Evolutionary conservation across 1,140 invertebrate species (phyloP).

Genomic region (Trichoplusia ni): DNA sequence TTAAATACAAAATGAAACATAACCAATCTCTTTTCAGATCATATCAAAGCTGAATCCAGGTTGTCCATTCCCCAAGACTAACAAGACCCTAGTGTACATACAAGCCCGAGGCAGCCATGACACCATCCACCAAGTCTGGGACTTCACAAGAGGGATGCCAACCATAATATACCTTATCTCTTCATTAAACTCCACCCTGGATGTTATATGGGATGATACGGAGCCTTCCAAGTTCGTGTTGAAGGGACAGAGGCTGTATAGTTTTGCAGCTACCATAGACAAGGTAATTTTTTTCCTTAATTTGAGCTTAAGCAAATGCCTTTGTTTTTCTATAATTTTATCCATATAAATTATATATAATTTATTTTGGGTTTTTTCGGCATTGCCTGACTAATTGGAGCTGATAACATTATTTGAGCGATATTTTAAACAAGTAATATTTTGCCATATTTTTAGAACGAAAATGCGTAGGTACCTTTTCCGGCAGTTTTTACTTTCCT

Average conservation of each 20-base stretch:
- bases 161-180: slow-evolving; percentile 80
- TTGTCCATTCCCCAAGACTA: slow-evolving; percentile 50
- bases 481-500: no score
- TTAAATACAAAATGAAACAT: no score
- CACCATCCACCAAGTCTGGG: slow-evolving; percentile 84
- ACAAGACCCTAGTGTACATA: slow-evolving; percentile 79
- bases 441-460: no score
- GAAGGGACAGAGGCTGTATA: slow-evolving; percentile 76
- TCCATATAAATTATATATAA: no score
- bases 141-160: slow-evolving; percentile 80
- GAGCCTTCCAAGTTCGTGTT: slow-evolving; percentile 68
- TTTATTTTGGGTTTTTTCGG: no score
- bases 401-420: no score
- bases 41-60: slow-evolving; percentile 63
- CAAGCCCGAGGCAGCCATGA: slow-evolving; percentile 79
- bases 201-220: slow-evolving; percentile 75
- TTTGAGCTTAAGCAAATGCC: not conserved
- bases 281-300: slow-evolving; percentile 70
- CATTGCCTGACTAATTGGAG: no score
- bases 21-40: slow-evolving; percentile 57
- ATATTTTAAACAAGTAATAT: no score
- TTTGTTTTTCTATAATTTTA: not conserved
- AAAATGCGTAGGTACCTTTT: no score
- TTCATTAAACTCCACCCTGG: slow-evolving; percentile 64
- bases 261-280: slow-evolving; percentile 81